A percentile compares a stretch with the other conserved stretches of the same genome.
phyloP scores from a whole-genome alignment of 2,797 vertebrate genomes.

The Gallirallus australis region DNA sequence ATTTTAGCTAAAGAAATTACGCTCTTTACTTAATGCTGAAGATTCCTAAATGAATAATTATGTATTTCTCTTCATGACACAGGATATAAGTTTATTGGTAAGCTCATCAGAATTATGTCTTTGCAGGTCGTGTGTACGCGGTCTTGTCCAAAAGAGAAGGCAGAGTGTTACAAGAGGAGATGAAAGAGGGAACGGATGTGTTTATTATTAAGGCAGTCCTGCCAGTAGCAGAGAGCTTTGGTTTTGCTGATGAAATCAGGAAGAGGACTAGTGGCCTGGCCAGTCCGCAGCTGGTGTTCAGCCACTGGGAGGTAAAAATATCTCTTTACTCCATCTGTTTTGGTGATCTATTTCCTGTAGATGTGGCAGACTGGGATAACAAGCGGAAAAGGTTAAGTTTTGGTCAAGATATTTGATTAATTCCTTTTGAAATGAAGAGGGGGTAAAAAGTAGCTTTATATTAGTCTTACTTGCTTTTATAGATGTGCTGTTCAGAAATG shows the following conservation, averaged over 20 bases:
- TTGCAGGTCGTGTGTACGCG: conserved; percentile 87
- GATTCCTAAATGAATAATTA: background rate
- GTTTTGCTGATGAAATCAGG: conserved; percentile 96
- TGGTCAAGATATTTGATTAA: conserved; percentile 33
- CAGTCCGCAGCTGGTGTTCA: conserved; percentile 96
- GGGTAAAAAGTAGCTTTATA: background rate
- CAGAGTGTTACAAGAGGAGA: conserved; percentile 92
- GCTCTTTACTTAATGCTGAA: background rate
- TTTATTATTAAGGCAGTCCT: conserved; percentile 94
- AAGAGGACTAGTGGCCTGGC: conserved; percentile 97
- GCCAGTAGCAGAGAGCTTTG: conserved; percentile 97
- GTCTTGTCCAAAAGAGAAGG: conserved; percentile 94
- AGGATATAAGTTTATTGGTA: background rate
- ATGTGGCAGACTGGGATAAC: conserved; percentile 35
- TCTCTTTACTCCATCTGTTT: conserved; percentile 13
- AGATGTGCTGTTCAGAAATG: background rate
- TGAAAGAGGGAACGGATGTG: conserved; percentile 97
- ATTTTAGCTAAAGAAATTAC: background rate
- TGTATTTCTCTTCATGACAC: background rate
- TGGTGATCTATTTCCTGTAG: conserved; percentile 14
- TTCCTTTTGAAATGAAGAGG: background rate
- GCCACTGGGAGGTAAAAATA: conserved; percentile 95
- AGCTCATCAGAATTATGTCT: background rate
- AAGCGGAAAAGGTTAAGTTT: conserved; percentile 32
- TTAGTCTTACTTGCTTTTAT: background rate